These are phyloP conservation scores for Spodoptera littoralis DNA, from an alignment of 2,888 invertebrate species.

Conservation along the genomic window DNA sequence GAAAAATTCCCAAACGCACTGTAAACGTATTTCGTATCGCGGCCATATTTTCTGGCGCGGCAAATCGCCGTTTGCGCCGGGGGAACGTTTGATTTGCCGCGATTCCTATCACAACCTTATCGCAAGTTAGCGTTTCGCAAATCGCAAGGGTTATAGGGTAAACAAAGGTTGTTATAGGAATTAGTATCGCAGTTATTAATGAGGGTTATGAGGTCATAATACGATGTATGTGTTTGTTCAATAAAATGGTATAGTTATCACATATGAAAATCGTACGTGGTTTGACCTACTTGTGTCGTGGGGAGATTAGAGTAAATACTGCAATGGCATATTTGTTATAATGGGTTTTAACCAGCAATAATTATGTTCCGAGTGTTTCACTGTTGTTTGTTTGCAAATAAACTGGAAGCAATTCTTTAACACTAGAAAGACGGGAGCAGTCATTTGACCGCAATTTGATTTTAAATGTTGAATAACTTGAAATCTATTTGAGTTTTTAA, in stretches of 20 bases:
- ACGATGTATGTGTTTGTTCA: slow-evolving; percentile 35
- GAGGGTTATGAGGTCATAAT: slow-evolving; percentile 38
- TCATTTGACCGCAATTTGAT: no score
- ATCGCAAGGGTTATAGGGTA: slow-evolving; percentile 46
- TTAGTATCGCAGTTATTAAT: slow-evolving; percentile 52
- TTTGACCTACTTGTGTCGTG: slow-evolving; percentile 30
- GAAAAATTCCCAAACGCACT: slow-evolving; percentile 76
- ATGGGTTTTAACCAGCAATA: no score
- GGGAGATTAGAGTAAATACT: slow-evolving; percentile 11
- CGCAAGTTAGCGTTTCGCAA: slow-evolving; percentile 51
- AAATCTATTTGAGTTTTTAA: no score
- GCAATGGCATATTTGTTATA: no score
- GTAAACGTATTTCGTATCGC: slow-evolving; percentile 74
- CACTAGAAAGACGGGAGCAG: no score
- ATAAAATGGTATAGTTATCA: slow-evolving; percentile 46
- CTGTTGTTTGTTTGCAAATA: no score
- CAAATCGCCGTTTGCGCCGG: slow-evolving; percentile 72
- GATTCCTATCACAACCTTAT: slow-evolving; percentile 69
- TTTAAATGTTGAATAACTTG: no score
- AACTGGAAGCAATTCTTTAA: no score
- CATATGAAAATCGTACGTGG: slow-evolving; percentile 26
- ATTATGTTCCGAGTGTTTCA: no score
- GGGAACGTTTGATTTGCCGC: slow-evolving; percentile 82
- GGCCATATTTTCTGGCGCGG: slow-evolving; percentile 75
- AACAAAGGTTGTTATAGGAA: slow-evolving; percentile 52